Base-by-base conservation (phyloP, 2,888 invertebrate genomes). In the Saturnia japonica region DNA sequence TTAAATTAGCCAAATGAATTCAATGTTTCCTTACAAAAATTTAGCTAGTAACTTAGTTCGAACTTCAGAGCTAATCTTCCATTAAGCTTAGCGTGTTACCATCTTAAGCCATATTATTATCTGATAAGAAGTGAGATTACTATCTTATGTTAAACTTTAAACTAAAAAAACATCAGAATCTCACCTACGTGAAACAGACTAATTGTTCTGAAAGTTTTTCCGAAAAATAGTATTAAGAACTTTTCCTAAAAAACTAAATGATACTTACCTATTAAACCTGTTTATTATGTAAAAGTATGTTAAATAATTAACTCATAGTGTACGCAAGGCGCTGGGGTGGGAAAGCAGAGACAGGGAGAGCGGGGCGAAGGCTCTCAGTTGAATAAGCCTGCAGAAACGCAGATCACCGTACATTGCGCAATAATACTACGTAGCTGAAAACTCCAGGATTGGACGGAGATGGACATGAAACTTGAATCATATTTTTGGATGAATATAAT, bases 321-420 rank as follows among this genome's bases (percentile, higher is more conserved):
- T 19, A 57, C 25, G 57, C 11, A 57, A 57, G 12, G 57, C 12
- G 22, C 57, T 6, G 22, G 54, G 54, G 66, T 45, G 16, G 51
- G 47, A 60, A n/a, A 12, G 19, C 28, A 45, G 43, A 42, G 11
- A 1, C 60, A 57, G 19, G 45, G n/a, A 25, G 42, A 22, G 45
- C 45, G 73, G 72, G 40, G 72, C 72, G 72, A 75, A 75, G 73
- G 75, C 75, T 77, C 78, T 72, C 76, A 83, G 90, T 88, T 88
- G 89, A 91, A 91, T 91, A 91, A 91, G 91, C 90, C 87, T 85
- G 78, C 82, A 78, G 87, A 85, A 90, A 89, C 88, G 88, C 88
- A 87, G 80, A 84, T 81, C 82, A 81, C 81, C 85, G 84, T 85
- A 84, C 45, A 85, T 82, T 82, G 82, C 82, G 83, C 85, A 85